These are phyloP conservation scores for Allophyes oxyacanthae DNA, from an alignment of 2,888 invertebrate genomes.

Conservation along the genomic window DNA sequence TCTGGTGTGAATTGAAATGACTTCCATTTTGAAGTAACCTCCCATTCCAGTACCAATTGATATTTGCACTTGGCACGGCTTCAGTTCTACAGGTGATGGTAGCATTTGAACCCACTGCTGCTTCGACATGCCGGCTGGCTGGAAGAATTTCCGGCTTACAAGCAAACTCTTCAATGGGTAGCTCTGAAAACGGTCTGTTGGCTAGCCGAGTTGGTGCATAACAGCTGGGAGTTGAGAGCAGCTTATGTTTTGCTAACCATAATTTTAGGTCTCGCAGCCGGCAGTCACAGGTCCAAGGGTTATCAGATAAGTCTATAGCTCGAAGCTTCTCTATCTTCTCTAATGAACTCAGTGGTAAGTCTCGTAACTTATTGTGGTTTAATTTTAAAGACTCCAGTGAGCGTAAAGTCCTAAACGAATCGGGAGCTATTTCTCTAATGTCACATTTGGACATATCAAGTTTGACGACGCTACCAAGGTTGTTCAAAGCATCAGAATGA, in stretches of 20 bases:
- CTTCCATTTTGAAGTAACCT: constrained; percentile 93
- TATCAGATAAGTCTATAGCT: constrained; percentile 95
- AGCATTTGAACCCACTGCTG: constrained; percentile 95
- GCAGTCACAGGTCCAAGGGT: constrained; percentile 97
- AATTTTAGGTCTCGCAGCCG: constrained; percentile 94
- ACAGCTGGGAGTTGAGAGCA: constrained; percentile 94
- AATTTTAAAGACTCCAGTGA: constrained; percentile 94
- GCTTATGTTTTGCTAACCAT: constrained; percentile 94
- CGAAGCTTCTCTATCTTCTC: constrained; percentile 93
- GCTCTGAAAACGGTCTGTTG: constrained; percentile 93
- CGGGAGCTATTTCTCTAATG: constrained; percentile 93
- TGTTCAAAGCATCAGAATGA: constrained; percentile 92
- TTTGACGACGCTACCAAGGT: constrained; percentile 93
- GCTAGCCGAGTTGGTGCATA: constrained; percentile 92
- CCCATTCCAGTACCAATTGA: constrained; percentile 97
- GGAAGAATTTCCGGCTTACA: constrained; percentile 95
- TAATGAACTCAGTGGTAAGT: constrained; percentile 92
- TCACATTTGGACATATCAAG: constrained; percentile 95
- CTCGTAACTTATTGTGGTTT: constrained; percentile 94
- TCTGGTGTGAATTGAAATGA: constrained; percentile 93
- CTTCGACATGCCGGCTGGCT: constrained; percentile 93
- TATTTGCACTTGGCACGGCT: constrained; percentile 93
- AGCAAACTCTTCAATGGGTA: constrained; percentile 95
- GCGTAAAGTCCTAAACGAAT: constrained; percentile 92
- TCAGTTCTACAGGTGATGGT: constrained; percentile 95